Evolutionary conservation across 2,797 vertebrate genomes (phyloP), one percentile per base, ranked within the genome.

Genomic region (Hippoglossus hippoglossus): DNA sequence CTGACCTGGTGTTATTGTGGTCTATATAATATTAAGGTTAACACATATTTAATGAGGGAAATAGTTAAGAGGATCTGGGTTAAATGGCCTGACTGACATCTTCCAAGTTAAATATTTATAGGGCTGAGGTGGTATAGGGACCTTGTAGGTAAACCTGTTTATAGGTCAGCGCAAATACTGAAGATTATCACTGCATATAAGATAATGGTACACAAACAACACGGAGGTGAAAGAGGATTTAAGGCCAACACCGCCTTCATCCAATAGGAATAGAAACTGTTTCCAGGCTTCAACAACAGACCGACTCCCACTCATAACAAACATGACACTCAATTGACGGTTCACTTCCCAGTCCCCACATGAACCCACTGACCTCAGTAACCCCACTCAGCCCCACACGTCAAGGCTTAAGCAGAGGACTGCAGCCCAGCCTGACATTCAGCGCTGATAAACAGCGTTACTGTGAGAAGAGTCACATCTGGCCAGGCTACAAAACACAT

Each of bases 321-420:
- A 73, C 65, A n/a, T 70, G 73, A 80, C 67, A 71, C 53, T 21
- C 9, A 59, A 47, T 68, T 63, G 5, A 71, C 3, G n/a, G n/a
- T 36, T 73, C 24, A 68, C 28, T 3, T 13, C 36, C 59, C 67
- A 75, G 57, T 46, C 67, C 77, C 22, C 70, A 50, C 9, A 70
- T 69, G 55, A 89, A 90, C 90, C 63, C 52, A 73, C 16, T 78
- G 60, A 87, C 83, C 87, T 71, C 61, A 71, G 16, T 46, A 69
- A 78, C 34, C 74, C 18, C 69, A 54, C 26, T 18, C 3, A 79
- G 60, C 52, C 70, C 39, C 10, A 31, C 52, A 56, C 31, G 21
- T 25, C 26, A 50, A 36, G 28, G 31, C 55, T 67, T 69, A 19
- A 51, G 44, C 44, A 18, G 13, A 46, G 44, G 22, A 26, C 15